Evolutionary conservation across 1,140 invertebrate species (phyloP).

Genomic region (Apis laboriosa): DNA sequence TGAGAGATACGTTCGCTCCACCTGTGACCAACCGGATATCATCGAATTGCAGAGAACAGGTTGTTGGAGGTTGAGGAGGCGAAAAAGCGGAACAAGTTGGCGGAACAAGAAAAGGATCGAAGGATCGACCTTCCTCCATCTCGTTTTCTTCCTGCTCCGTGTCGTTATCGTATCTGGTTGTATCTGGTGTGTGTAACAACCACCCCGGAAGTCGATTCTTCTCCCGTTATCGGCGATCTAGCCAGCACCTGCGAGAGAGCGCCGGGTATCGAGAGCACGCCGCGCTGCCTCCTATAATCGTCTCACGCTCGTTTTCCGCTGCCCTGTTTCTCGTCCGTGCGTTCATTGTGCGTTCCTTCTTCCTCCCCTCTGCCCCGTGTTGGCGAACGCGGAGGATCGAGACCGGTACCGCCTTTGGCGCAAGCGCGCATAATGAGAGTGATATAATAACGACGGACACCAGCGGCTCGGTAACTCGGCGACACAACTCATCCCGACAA

Average conservation of each 20-base stretch:
- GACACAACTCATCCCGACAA: slow-evolving; percentile 69
- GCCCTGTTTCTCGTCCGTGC: slow-evolving; percentile 28
- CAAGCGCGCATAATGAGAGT: slow-evolving; percentile 68
- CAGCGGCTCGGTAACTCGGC: slow-evolving; percentile 44
- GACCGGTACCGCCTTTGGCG: slow-evolving; percentile 67
- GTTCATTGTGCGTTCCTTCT: slow-evolving; percentile 30
- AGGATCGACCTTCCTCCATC: background rate
- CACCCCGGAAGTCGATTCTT: slow-evolving; percentile 45
- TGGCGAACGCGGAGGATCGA: slow-evolving; percentile 6
- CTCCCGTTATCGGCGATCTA: slow-evolving; percentile 40
- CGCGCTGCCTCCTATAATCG: slow-evolving; percentile 22
- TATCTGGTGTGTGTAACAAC: slow-evolving; percentile 21
- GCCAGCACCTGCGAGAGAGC: slow-evolving; percentile 47
- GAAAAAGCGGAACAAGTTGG: slow-evolving; percentile 9
- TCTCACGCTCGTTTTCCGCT: slow-evolving; percentile 54
- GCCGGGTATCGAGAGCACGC: slow-evolving; percentile 18
- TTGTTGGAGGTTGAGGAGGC: background rate
- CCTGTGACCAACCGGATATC: slow-evolving; percentile 26
- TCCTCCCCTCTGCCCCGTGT: background rate
- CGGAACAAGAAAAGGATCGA: slow-evolving; percentile 14
- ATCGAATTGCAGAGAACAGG: slow-evolving; percentile 31
- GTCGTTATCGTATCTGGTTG: slow-evolving; percentile 28
- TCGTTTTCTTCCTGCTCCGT: slow-evolving; percentile 17
- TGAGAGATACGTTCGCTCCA: background rate
- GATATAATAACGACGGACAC: slow-evolving; percentile 69